These are phyloP conservation scores for Seriola quinqueradiata DNA, from an alignment of 2,113 vertebrate genomes.

Conservation along the genomic window DNA sequence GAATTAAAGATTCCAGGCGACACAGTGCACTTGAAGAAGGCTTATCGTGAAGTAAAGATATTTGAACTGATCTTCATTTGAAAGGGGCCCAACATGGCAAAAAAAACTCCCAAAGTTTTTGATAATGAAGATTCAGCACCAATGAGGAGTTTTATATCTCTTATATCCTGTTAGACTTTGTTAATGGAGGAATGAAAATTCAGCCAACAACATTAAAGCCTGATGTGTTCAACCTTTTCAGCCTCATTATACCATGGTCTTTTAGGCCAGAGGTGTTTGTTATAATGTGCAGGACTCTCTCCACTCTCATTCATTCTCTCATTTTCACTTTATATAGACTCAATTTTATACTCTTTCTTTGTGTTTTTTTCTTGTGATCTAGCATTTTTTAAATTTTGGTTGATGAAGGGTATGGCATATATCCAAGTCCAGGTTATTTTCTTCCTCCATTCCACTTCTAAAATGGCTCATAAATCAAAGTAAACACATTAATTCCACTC, in stretches of 20 bases:
- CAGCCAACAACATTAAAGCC: neutral
- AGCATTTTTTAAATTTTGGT: too few relatives aligned
- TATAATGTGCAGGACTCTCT: neutral
- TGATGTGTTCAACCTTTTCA: neutral
- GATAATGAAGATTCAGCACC: neutral
- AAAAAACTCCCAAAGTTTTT: neutral
- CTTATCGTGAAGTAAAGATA: too few relatives aligned
- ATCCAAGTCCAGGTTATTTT: neutral
- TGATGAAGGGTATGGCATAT: too few relatives aligned
- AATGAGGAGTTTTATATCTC: neutral
- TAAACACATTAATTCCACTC: conserved; percentile 2
- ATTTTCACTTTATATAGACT: neutral
- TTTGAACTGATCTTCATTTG: neutral
- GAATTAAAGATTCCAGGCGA: conserved; percentile 5
- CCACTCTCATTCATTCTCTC: neutral
- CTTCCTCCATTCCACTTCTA: neutral
- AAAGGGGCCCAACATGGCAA: neutral
- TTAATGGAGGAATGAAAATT: neutral
- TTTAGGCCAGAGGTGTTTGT: neutral
- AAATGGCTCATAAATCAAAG: neutral
- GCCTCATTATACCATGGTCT: neutral
- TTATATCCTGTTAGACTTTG: neutral
- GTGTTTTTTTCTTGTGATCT: too few relatives aligned
- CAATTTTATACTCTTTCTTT: too few relatives aligned
- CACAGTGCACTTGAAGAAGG: neutral